A percentile compares a stretch with the other conserved stretches of the same genome.
Conservation (phyloP, 2,113 vertebrate genomes). For the Amazona guildingii region DNA sequence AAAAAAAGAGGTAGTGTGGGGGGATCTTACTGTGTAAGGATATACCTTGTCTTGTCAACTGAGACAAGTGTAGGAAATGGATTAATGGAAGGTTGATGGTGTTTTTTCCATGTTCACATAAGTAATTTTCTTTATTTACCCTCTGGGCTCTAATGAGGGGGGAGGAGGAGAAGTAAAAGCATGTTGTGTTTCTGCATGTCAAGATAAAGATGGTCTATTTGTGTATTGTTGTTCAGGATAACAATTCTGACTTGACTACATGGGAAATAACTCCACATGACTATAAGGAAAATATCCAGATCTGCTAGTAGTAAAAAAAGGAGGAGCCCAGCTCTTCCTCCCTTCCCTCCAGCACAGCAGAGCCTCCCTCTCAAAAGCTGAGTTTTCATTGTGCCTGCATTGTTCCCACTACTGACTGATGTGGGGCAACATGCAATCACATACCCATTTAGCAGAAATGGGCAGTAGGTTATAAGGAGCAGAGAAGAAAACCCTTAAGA, state of each 20-base stretch:
- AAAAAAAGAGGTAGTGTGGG: neutral
- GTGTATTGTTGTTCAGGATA: neutral
- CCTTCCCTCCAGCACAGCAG: neutral
- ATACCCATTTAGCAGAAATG: neutral
- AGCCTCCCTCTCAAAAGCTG: neutral
- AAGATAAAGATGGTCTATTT: neutral
- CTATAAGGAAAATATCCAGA: neutral
- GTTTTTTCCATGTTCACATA: neutral
- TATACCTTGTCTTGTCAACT: neutral
- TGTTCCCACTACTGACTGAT: neutral
- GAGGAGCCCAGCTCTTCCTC: neutral
- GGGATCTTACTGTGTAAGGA: neutral
- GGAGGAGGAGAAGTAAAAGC: neutral
- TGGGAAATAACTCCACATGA: neutral
- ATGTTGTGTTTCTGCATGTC: neutral
- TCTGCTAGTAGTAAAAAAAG: neutral
- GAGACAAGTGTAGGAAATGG: neutral
- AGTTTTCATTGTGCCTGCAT: neutral
- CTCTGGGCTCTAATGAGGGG: neutral
- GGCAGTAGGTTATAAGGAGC: neutral
- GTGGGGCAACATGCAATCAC: accelerated
- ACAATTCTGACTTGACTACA: neutral
- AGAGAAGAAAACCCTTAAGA: neutral
- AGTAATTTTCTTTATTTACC: neutral
- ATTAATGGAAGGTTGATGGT: neutral